Conservation (phyloP, 2,888 invertebrate genomes). For the Balanococcus diminutus region DNA sequence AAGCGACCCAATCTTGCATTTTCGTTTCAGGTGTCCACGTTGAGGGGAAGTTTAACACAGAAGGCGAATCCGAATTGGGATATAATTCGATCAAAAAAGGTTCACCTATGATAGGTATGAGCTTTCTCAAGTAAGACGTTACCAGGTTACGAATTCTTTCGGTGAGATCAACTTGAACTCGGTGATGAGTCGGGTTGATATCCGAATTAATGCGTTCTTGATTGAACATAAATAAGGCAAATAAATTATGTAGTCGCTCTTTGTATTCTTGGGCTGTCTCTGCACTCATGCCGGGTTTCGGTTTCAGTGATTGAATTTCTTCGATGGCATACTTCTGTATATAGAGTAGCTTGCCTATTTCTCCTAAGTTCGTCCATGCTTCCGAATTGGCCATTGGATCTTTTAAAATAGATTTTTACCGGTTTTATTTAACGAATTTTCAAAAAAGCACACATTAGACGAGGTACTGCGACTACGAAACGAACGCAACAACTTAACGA, state of each 20-base stretch:
- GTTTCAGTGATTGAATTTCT: background rate
- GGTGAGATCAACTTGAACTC: background rate
- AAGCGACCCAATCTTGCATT: background rate
- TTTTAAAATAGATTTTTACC: background rate
- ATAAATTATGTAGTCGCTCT: background rate
- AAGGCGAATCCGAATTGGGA: too few relatives aligned
- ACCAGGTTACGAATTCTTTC: background rate
- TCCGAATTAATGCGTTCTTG: background rate
- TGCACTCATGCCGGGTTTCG: background rate
- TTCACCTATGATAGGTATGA: background rate
- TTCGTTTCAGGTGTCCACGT: background rate
- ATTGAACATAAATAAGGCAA: background rate
- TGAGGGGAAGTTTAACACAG: too few relatives aligned
- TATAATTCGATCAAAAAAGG: background rate
- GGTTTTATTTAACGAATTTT: background rate
- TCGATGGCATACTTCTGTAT: background rate
- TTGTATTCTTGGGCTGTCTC: background rate
- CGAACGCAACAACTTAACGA: background rate
- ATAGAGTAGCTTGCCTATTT: background rate
- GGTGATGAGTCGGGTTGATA: background rate
- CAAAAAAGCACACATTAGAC: background rate
- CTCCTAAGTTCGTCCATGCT: background rate
- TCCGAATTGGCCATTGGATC: background rate
- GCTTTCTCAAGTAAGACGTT: background rate
- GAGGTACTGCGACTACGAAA: background rate